Conservation (phyloP, 23 tunicate species). For the Oikopleura dioica region DNA sequence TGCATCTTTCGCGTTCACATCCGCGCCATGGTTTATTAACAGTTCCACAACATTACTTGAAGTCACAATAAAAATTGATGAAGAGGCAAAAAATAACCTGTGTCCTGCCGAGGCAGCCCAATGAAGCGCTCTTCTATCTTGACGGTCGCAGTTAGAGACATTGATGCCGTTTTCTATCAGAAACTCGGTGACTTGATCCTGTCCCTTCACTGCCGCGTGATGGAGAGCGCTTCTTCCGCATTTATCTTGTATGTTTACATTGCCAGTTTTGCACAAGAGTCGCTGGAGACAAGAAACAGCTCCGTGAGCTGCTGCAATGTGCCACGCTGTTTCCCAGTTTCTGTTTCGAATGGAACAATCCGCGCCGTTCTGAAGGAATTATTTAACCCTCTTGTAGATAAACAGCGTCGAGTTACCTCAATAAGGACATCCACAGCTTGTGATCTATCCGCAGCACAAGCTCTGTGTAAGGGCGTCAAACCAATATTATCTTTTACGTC, state of each 20-base stretch:
- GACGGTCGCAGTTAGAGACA: too few species aligned
- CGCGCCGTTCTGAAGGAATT: background rate
- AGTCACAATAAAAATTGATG: too few species aligned
- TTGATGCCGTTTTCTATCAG: too few species aligned
- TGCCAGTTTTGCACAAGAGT: background rate
- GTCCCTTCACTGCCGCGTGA: background rate
- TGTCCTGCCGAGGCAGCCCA: too few species aligned
- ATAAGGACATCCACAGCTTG: background rate
- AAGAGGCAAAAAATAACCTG: too few species aligned
- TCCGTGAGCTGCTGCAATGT: background rate
- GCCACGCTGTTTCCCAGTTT: background rate
- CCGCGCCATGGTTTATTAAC: too few species aligned
- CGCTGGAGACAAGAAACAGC: background rate
- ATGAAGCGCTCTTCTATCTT: too few species aligned
- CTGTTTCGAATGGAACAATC: background rate
- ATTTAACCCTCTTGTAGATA: background rate
- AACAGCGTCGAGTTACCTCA: background rate
- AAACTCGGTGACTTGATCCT: too few species aligned
- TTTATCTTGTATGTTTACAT: background rate
- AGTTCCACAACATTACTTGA: too few species aligned
- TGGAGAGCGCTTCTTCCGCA: background rate
- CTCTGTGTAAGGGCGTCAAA: background rate
- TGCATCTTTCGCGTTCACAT: too few species aligned
- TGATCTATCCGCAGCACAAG: background rate
- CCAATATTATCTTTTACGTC: background rate